These are phyloP conservation scores for Smithornis capensis DNA, from an alignment of 2,113 vertebrate species.

Conservation along the genomic window DNA sequence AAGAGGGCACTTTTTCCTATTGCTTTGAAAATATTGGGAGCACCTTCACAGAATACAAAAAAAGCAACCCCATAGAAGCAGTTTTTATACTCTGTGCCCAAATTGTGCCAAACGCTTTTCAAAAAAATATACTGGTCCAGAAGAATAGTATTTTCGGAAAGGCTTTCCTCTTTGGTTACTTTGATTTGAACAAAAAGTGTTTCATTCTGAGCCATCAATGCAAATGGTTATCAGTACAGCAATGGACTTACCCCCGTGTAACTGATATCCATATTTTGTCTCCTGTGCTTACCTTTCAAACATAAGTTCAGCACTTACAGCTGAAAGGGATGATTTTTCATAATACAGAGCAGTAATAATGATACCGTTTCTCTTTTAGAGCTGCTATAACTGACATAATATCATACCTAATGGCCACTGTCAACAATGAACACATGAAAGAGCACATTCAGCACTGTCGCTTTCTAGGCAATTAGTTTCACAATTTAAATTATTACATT, in stretches of 20 bases:
- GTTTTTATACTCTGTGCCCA: neutral
- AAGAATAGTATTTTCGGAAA: neutral
- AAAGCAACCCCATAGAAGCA: neutral
- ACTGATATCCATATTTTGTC: neutral
- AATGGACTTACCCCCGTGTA: neutral
- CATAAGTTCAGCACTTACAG: neutral
- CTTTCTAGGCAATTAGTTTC: slow-evolving; percentile 41
- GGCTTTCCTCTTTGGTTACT: neutral
- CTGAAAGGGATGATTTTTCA: neutral
- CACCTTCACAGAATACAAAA: neutral
- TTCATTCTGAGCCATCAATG: neutral
- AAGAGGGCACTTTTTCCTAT: neutral
- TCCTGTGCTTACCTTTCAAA: neutral
- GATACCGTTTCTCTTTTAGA: neutral
- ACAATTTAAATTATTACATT: neutral
- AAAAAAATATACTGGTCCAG: neutral
- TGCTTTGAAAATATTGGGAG: neutral
- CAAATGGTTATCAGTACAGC: neutral
- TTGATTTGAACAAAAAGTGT: neutral
- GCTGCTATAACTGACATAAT: neutral
- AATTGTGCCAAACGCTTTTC: neutral
- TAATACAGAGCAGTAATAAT: neutral
- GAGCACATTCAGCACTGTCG: neutral
- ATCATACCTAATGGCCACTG: neutral
- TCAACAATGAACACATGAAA: slow-evolving; percentile 21